Conservation (phyloP, 2,797 vertebrate genomes). For the Anableps anableps region DNA sequence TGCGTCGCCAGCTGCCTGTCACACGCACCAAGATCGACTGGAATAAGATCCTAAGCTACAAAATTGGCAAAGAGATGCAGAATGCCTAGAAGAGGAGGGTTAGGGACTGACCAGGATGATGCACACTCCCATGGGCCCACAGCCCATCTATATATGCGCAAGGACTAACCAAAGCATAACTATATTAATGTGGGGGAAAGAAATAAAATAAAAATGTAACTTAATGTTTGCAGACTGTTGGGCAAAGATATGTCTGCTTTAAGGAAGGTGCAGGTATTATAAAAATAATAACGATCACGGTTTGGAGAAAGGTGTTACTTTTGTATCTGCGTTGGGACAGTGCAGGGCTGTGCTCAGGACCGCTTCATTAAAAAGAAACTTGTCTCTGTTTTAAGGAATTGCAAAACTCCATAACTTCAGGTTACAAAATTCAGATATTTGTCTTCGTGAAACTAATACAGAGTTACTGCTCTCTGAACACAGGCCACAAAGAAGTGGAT, state of each 20-base stretch:
- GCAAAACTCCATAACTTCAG: conserved; percentile 19
- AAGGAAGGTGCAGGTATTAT: conserved; percentile 41
- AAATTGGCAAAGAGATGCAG: conserved; percentile 99
- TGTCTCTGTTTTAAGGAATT: conserved; percentile 17
- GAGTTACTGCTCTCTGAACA: conserved; percentile 33
- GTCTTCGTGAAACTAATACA: conserved; percentile 26
- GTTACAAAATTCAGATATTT: conserved; percentile 26
- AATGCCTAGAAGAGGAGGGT: conserved; percentile 86
- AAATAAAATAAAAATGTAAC: conserved; percentile 50
- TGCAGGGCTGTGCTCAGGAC: conserved; percentile 65
- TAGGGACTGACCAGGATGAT: conserved; percentile 54
- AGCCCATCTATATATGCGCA: conserved; percentile 54
- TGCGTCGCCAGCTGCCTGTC: conserved; percentile 97
- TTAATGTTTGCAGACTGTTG: conserved; percentile 57
- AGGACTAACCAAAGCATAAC: conserved; percentile 80
- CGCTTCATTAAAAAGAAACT: conserved; percentile 28
- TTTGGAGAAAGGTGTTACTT: conserved; percentile 58
- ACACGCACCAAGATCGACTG: conserved; percentile 99
- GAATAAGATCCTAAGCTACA: conserved; percentile 99
- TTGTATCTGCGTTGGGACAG: conserved; percentile 47
- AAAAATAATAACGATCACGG: conserved; percentile 24
- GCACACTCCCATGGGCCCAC: conserved; percentile 45
- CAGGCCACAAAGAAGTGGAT: conserved; percentile 47
- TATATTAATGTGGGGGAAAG: conserved; percentile 72
- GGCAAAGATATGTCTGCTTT: conserved; percentile 59